Evolutionary conservation across 2,113 vertebrate species (phyloP).

Genomic region (Nasalis larvatus): DNA sequence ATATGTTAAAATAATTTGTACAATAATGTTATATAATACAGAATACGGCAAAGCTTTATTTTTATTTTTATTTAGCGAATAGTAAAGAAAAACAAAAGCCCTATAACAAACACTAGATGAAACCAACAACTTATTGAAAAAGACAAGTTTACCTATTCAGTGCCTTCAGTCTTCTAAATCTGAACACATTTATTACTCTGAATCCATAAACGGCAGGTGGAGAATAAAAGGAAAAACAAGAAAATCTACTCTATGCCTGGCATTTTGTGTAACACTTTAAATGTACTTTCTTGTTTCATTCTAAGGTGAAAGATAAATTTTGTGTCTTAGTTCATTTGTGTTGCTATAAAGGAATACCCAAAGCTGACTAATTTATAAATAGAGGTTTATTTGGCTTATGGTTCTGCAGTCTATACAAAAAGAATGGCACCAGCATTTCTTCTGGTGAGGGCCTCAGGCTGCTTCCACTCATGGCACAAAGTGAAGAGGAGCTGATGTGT

Average conservation of each 20-base stretch:
- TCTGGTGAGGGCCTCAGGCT: background rate
- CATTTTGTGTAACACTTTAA: background rate
- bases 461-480: background rate
- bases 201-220: background rate
- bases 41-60: background rate
- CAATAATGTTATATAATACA: background rate
- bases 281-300: background rate
- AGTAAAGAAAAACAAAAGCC: background rate
- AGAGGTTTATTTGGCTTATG: background rate
- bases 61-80: background rate
- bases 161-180: background rate
- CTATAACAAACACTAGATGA: background rate
- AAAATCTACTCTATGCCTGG: background rate
- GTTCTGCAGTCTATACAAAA: background rate
- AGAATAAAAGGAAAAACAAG: background rate
- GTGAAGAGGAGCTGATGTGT: background rate
- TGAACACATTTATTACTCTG: background rate
- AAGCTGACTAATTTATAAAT: background rate
- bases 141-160: background rate
- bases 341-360: background rate
- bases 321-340: background rate
- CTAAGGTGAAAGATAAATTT: background rate
- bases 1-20: background rate
- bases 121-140: background rate
- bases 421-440: background rate